phyloP scores from a whole-genome alignment of 35 echinoderm and acorn worm species.

The Diadema setosum region DNA sequence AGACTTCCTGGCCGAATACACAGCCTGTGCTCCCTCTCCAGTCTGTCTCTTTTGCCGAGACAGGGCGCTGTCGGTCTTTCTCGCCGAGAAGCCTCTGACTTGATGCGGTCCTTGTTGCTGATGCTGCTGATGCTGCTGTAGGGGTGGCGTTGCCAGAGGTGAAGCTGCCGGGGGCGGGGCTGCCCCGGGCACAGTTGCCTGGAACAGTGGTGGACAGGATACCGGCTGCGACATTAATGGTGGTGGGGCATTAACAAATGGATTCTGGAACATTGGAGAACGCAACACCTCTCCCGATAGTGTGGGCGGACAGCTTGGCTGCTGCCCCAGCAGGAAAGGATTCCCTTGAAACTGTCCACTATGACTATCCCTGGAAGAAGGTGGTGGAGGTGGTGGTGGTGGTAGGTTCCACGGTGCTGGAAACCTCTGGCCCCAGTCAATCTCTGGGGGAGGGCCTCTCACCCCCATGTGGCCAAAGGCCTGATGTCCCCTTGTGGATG shows the following conservation, averaged over 20 bases:
- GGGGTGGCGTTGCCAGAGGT: not conserved
- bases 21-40: not conserved
- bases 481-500: no score
- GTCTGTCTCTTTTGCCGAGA: not conserved
- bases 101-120: not conserved
- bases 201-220: not conserved
- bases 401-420: no score
- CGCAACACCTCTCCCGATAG: not conserved
- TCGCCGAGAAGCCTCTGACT: not conserved
- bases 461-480: no score
- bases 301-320: not conserved
- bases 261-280: constrained; percentile 10
- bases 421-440: no score
- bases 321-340: not conserved
- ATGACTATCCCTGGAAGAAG: not conserved
- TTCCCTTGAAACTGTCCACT: not conserved
- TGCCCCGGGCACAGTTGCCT: no score
- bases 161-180: not conserved
- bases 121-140: not conserved
- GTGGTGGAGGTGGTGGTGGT: not conserved
- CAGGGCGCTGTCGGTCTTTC: not conserved
- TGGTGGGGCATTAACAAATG: not conserved
- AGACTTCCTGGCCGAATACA: not conserved
- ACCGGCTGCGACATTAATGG: not conserved
- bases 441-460: no score